Conservation (phyloP, 2,888 invertebrate genomes). For the Pollenia griseotomentosa region DNA sequence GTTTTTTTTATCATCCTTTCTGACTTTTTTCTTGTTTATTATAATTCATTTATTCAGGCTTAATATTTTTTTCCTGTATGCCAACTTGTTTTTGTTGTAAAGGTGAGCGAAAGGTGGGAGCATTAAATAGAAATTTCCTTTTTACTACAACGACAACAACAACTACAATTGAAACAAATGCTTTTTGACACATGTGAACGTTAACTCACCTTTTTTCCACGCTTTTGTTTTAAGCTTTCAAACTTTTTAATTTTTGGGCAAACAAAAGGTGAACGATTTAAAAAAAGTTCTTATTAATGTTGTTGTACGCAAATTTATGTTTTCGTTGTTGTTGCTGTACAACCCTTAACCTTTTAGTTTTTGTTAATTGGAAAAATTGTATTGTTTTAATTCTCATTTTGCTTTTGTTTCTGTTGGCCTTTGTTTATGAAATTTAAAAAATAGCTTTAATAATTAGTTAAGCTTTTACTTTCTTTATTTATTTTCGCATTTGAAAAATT, state of each 20-base stretch:
- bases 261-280: conserved; percentile 56
- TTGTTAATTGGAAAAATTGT: conserved; percentile 56
- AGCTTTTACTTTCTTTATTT: conserved; percentile 27
- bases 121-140: conserved; percentile 30
- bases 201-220: conserved; percentile 26
- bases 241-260: conserved; percentile 1
- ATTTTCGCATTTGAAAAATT: conserved; percentile 26
- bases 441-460: conserved; percentile 60
- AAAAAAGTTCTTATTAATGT: conserved; percentile 33
- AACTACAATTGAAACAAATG: conserved; percentile 4
- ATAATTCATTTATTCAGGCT: conserved; percentile 47
- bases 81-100: conserved; percentile 10
- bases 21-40: conserved; percentile 10
- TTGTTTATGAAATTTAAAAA: conserved; percentile 41
- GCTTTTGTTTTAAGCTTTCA: conserved; percentile 39
- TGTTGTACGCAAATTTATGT: neutral
- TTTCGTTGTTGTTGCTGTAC: conserved; percentile 18
- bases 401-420: conserved; percentile 2
- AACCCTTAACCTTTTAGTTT: conserved; percentile 65
- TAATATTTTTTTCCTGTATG: conserved; percentile 1
- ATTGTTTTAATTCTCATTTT: conserved; percentile 12
- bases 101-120: conserved; percentile 61
- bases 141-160: conserved; percentile 6
- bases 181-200: conserved; percentile 43
- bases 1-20: conserved; percentile 8